phyloP scores from a whole-genome alignment of 2,888 invertebrate species.

The Philhelius pedissequus region DNA sequence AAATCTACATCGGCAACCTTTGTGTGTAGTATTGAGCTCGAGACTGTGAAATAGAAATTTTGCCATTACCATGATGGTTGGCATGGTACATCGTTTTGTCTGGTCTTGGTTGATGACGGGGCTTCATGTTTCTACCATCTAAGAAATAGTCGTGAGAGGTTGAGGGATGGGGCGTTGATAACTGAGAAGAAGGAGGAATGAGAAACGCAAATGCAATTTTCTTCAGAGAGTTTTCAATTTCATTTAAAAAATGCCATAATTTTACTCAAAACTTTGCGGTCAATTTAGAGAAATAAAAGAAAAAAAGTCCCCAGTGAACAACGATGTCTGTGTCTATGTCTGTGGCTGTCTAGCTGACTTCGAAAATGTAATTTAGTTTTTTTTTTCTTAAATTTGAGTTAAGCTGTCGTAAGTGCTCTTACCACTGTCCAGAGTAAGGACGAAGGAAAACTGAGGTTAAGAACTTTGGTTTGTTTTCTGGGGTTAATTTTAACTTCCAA shows the following conservation, averaged over 20 bases:
- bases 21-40: not conserved
- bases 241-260: constrained; percentile 33
- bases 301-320: not conserved
- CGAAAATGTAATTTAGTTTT: not conserved
- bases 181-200: not conserved
- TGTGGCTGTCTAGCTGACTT: not conserved
- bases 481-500: not conserved
- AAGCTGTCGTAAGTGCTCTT: not conserved
- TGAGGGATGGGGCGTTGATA: too few species aligned
- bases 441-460: not conserved
- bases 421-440: not conserved
- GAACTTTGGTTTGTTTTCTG: not conserved
- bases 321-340: not conserved
- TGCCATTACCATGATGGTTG: constrained; percentile 7
- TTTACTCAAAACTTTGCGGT: constrained; percentile 25
- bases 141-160: not conserved
- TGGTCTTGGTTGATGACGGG: not conserved
- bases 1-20: constrained; percentile 42
- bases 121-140: not conserved
- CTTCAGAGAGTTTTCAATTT: constrained; percentile 37
- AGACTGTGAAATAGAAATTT: constrained; percentile 34
- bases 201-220: constrained; percentile 51
- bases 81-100: not conserved
- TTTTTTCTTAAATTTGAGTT: not conserved
- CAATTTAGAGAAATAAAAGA: constrained; percentile 5